phyloP scores from a whole-genome alignment of 2,888 invertebrate species.

The Caenorhabditis virilis region DNA sequence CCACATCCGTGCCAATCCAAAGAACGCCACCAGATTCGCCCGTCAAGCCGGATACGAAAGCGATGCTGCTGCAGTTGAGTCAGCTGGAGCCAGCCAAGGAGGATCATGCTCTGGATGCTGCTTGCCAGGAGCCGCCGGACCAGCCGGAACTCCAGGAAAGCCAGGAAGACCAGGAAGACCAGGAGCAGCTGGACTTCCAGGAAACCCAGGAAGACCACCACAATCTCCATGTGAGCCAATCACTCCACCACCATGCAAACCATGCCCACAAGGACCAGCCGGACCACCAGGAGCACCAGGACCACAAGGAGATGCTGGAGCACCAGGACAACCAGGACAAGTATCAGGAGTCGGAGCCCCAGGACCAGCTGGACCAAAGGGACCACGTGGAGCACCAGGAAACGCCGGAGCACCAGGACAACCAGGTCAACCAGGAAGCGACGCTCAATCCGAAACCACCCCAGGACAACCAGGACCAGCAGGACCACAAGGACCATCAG shows the following conservation, averaged over 20 bases:
- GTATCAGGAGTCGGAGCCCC: constrained; percentile 39
- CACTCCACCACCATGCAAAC: constrained; percentile 49
- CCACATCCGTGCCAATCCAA: constrained; percentile 44
- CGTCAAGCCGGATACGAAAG: constrained; percentile 47
- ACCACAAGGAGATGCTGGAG: constrained; percentile 47
- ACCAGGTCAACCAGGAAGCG: constrained; percentile 53
- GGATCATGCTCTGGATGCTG: constrained; percentile 58
- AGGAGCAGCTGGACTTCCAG: constrained; percentile 54
- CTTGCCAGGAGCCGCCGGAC: constrained; percentile 51
- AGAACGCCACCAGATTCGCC: constrained; percentile 40
- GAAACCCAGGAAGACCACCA: constrained; percentile 47
- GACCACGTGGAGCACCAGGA: constrained; percentile 43
- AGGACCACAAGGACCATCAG: constrained; percentile 47
- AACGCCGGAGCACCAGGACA: constrained; percentile 44
- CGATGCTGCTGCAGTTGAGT: constrained; percentile 4
- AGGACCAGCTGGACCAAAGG: constrained; percentile 47
- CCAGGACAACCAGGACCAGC: constrained; percentile 52
- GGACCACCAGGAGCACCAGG: constrained; percentile 54
- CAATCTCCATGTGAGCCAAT: constrained; percentile 42
- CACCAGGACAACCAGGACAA: constrained; percentile 52
- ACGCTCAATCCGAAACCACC: constrained; percentile 26
- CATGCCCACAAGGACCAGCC: constrained; percentile 52
- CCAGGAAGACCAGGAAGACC: constrained; percentile 46
- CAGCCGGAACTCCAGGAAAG: constrained; percentile 49
- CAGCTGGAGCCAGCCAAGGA: not conserved